Percentiles rank a stretch among this genome's conserved stretches.
Conservation (phyloP, 1,140 invertebrate genomes). For the Archivesica marissinica region DNA sequence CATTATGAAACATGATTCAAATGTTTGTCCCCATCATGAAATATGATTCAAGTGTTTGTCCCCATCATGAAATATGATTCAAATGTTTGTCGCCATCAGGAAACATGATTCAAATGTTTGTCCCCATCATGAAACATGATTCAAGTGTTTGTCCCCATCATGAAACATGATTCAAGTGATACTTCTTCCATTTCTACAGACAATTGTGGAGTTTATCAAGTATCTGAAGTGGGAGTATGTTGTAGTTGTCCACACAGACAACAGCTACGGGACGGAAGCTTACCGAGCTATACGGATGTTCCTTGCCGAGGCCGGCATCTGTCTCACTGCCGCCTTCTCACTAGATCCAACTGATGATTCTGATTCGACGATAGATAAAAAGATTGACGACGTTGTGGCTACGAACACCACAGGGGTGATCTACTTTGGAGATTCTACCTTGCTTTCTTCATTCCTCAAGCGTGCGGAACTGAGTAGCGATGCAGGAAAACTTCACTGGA, state of each 20-base stretch:
- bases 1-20: too few species aligned
- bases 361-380: slow-evolving; percentile 58
- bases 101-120: too few species aligned
- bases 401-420: slow-evolving; percentile 72
- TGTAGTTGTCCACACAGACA: slow-evolving; percentile 82
- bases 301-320: slow-evolving; percentile 72
- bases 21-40: too few species aligned
- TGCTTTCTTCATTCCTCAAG: slow-evolving; percentile 68
- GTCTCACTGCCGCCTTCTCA: slow-evolving; percentile 75
- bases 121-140: too few species aligned
- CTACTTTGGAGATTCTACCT: slow-evolving; percentile 68
- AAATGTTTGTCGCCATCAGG: too few species aligned
- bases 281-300: slow-evolving; percentile 75
- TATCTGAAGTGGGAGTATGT: slow-evolving; percentile 84
- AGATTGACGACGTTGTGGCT: slow-evolving; percentile 59
- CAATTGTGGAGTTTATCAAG: slow-evolving; percentile 81
- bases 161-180: too few species aligned
- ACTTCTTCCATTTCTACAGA: too few species aligned
- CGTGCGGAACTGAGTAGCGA: slow-evolving; percentile 57
- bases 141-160: too few species aligned
- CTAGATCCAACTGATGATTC: slow-evolving; percentile 63
- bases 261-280: slow-evolving; percentile 76
- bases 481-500: slow-evolving; percentile 78
- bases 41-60: too few species aligned
- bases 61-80: too few species aligned